Conservation (phyloP, 2,888 invertebrate genomes). For the Harmothoe impar region DNA sequence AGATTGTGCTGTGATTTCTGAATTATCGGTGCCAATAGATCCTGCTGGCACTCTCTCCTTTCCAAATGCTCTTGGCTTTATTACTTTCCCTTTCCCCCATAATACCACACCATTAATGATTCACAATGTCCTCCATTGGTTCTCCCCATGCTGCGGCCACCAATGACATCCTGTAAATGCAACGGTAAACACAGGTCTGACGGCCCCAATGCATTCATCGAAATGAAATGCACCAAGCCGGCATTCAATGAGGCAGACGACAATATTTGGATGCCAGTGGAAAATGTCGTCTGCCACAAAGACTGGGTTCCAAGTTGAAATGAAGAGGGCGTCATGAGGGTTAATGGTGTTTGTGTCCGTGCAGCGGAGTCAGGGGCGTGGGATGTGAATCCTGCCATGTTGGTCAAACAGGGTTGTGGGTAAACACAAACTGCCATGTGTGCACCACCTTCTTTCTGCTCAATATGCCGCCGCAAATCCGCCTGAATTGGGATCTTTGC, state of each 20-base stretch:
- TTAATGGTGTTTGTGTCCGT: conserved; percentile 23
- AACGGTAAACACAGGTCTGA: background rate
- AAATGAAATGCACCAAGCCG: conserved; percentile 29
- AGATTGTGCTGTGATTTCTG: too few species aligned
- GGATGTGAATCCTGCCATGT: conserved; percentile 9
- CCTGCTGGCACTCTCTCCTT: too few species aligned
- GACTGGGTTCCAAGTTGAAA: background rate
- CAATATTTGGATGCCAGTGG: background rate
- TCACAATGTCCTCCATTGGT: too few species aligned
- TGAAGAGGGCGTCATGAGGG: background rate
- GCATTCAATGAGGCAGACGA: background rate
- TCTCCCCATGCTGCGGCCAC: too few species aligned
- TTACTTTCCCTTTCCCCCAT: background rate
- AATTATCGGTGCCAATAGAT: too few species aligned
- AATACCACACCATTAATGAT: background rate
- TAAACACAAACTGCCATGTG: background rate
- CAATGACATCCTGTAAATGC: background rate
- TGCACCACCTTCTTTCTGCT: background rate
- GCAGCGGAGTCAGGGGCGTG: background rate
- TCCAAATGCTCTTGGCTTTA: too few species aligned
- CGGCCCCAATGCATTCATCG: background rate
- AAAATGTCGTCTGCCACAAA: background rate
- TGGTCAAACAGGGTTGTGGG: background rate
- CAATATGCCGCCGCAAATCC: background rate
- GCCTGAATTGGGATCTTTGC: background rate